Evolutionary conservation across 1,140 invertebrate genomes (phyloP).

Genomic region (Philotrypesis tridentata): DNA sequence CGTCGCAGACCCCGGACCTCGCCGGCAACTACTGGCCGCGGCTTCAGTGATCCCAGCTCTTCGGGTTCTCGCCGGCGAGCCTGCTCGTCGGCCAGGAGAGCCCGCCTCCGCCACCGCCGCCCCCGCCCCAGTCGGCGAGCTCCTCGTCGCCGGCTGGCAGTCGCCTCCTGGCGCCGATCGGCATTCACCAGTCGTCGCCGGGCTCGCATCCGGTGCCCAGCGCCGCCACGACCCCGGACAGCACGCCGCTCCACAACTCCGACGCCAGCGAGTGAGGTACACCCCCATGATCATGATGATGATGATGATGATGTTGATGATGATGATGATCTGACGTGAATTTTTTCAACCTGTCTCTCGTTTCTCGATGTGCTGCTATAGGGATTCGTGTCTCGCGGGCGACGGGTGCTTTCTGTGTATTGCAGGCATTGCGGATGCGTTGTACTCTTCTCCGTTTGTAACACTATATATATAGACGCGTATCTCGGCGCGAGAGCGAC

Average conservation of each 20-base stretch:
- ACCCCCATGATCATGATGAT: no score
- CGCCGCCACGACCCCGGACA: conserved; percentile 45
- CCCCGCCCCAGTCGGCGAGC: background rate
- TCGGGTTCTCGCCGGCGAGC: conserved; percentile 78
- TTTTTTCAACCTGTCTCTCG: no score
- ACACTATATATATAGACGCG: no score
- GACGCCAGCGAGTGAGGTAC: conserved; percentile 70
- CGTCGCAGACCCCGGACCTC: conserved; percentile 90
- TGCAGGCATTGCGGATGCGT: background rate
- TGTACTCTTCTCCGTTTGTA: background rate
- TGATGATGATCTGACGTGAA: no score
- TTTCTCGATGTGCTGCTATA: no score
- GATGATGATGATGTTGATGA: no score
- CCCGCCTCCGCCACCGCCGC: conserved; percentile 68
- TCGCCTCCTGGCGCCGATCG: background rate
- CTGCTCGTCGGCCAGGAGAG: conserved; percentile 78
- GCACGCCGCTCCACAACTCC: conserved; percentile 63
- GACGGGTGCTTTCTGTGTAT: background rate
- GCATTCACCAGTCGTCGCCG: background rate
- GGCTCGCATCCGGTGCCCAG: background rate
- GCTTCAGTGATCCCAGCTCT: conserved; percentile 91
- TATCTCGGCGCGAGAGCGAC: background rate
- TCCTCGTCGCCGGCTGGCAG: background rate
- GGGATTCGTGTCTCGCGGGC: background rate
- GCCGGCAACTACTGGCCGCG: conserved; percentile 96